Evolutionary conservation across 2,888 invertebrate genomes (phyloP), one percentile per base, ranked within the genome.

Genomic region (Cephonodes hylas): DNA sequence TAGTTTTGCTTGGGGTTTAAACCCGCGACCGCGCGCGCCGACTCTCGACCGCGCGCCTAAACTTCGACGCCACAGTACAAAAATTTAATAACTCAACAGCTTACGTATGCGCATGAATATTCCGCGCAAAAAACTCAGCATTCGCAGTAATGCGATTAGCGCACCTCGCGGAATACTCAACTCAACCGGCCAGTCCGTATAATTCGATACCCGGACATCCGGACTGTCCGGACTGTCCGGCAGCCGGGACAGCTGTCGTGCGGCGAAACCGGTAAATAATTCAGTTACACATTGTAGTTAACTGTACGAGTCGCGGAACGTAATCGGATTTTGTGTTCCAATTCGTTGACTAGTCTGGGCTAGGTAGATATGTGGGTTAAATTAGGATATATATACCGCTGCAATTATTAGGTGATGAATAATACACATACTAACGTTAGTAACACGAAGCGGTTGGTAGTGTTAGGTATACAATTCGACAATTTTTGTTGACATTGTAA

Each of bases 191-290:
- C 46, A 62, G 65, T 62, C 66, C 60, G 65, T 67, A 57, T 77
- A 75, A 77, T 68, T 69, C 64, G 64, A 74, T 71, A 68, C 63
- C 67, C 67, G 67, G 27, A 53, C 13, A 27, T 53, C 18, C 53
- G 31, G 31, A 27, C 20, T 4, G 27, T 53, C 18, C 53, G 31
- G 31, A 27, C 20, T 4, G 27, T 48, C 48, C 48, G 48, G 3
- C 44, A 34, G 18, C 63, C 38, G 22, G 66, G 66, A 68, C 65
- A 65, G 64, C 63, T 66, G 69, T 64, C 68, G 61, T 65, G 27
- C 58, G 63, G 27, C n/a, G 5, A 10, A 10, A 18, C 53, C 4
- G 53, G 8, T 8, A 53, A 31, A 31, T 53, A 31, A 31, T 53
- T 31, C 53, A 53, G 2, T 53, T 53, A 53, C 10, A 4, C 22